Conservation (phyloP, 1,140 invertebrate genomes). For the Aethina tumida region DNA sequence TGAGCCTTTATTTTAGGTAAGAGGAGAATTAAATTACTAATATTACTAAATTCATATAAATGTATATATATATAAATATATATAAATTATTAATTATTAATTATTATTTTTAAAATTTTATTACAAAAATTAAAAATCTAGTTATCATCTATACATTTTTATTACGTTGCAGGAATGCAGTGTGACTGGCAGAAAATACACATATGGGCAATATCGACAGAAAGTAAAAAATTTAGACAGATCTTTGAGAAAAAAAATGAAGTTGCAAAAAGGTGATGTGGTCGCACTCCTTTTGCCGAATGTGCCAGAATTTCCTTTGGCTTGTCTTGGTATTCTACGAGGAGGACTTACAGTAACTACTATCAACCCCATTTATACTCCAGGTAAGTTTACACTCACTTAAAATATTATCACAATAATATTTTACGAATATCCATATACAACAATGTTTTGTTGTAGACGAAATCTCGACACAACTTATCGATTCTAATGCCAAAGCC, state of each 20-base stretch:
- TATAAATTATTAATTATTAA: too few relatives aligned
- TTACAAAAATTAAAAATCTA: too few relatives aligned
- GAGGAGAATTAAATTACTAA: too few relatives aligned
- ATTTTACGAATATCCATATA: conserved; percentile 5
- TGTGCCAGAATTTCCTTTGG: conserved; percentile 59
- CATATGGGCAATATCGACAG: conserved; percentile 52
- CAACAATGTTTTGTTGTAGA: conserved; percentile 44
- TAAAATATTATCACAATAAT: too few relatives aligned
- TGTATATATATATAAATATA: too few relatives aligned
- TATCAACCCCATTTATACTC: conserved; percentile 69
- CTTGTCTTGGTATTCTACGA: conserved; percentile 52
- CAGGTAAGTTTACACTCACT: conserved; percentile 36
- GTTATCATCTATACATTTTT: too few relatives aligned
- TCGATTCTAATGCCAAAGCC: conserved; percentile 51
- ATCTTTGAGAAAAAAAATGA: conserved; percentile 51
- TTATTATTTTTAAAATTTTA: too few relatives aligned
- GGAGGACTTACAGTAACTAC: conserved; percentile 63
- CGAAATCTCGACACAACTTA: conserved; percentile 62
- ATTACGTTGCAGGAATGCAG: conserved; percentile 6
- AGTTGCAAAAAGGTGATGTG: conserved; percentile 56
- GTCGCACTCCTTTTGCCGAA: conserved; percentile 64
- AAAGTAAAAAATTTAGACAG: conserved; percentile 53
- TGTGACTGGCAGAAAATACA: conserved; percentile 54
- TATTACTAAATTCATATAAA: too few relatives aligned
- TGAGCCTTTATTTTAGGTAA: too few relatives aligned